Conservation (phyloP, 1,140 invertebrate genomes). For the Drosophila melanica region DNA sequence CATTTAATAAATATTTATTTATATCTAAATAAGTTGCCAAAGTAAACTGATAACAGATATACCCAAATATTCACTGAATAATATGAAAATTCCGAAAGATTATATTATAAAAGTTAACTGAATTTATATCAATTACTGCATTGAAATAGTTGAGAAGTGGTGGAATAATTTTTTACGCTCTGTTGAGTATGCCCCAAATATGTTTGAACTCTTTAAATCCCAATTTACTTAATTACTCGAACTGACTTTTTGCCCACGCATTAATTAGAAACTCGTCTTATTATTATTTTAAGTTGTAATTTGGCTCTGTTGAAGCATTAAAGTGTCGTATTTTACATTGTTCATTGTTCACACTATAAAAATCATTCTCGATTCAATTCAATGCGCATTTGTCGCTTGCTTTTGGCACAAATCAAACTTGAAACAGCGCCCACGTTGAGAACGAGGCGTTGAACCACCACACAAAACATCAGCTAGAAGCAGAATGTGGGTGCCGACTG, state of each 20-base stretch:
- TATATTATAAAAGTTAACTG: too few relatives aligned
- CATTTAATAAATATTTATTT: too few relatives aligned
- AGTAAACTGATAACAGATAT: too few relatives aligned
- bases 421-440: constrained; percentile 71
- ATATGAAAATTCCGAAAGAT: too few relatives aligned
- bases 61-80: too few relatives aligned
- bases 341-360: constrained; percentile 23
- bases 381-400: constrained; percentile 65
- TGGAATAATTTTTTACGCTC: neutral
- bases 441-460: constrained; percentile 78
- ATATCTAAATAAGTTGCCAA: too few relatives aligned
- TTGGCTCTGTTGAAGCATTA: neutral
- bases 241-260: constrained; percentile 1
- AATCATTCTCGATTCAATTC: constrained; percentile 73
- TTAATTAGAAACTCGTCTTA: neutral
- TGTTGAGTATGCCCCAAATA: neutral
- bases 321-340: constrained; percentile 8
- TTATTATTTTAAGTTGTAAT: neutral
- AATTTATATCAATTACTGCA: neutral
- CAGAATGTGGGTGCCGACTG: constrained; percentile 30
- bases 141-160: neutral
- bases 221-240: constrained; percentile 1
- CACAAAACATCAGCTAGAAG: constrained; percentile 9
- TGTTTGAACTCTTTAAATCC: neutral
- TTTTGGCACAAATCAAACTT: constrained; percentile 79